A percentile compares a stretch with the other conserved stretches of the same genome.
These are phyloP conservation scores for Agrotis puta DNA, from an alignment of 2,888 invertebrate species.

Conservation along the genomic window DNA sequence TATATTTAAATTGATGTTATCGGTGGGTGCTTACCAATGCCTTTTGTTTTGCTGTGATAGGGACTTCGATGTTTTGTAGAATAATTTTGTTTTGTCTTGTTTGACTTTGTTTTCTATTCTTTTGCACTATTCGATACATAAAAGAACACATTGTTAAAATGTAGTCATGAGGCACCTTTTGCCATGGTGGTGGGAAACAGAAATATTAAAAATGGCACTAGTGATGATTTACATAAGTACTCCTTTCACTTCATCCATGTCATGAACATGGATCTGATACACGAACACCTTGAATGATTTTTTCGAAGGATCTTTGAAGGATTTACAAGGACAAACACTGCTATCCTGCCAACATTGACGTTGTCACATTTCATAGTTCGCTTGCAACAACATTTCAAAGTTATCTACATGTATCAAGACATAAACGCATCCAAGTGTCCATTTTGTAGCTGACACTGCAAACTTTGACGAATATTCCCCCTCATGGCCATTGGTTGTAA, in stretches of 20 bases:
- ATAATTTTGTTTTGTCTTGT: not conserved
- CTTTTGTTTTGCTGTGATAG: conserved; percentile 24
- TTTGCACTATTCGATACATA: not conserved
- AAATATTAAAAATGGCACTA: no score
- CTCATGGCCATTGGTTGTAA: conserved; percentile 17
- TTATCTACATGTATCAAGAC: not conserved
- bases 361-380: no score
- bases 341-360: no score
- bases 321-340: no score
- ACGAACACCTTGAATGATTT: no score
- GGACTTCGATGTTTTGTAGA: not conserved
- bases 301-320: no score
- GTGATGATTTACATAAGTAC: no score
- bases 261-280: no score
- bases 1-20: conserved; percentile 28
- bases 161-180: not conserved
- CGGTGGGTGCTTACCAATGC: not conserved
- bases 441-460: not conserved
- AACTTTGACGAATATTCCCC: conserved; percentile 13
- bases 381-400: not conserved
- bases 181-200: no score
- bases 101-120: not conserved
- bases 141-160: not conserved
- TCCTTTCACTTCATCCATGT: no score
- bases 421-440: not conserved